A percentile compares a stretch with the other conserved stretches of the same genome.
Evolutionary conservation across 2,113 vertebrate genomes (phyloP).

Genomic region (Gadus macrocephalus): DNA sequence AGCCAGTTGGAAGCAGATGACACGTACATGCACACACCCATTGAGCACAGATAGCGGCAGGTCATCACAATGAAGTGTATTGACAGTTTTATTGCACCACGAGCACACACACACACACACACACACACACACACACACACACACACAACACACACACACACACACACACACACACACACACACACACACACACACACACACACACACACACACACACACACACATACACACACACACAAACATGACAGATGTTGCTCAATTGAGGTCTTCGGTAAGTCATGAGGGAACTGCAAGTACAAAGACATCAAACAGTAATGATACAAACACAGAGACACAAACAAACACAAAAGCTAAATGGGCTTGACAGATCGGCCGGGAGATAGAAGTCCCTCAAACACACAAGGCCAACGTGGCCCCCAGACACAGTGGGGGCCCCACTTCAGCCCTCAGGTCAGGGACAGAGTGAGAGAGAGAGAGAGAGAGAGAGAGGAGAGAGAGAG

Average conservation of each 20-base stretch:
- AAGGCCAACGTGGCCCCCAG: no score
- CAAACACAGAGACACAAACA: slow-evolving; percentile 19
- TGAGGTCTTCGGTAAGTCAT: neutral
- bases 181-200: no score
- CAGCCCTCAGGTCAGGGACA: no score
- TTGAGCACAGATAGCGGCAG: no score
- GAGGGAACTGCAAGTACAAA: neutral
- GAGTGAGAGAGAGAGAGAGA: no score
- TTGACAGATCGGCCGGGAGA: neutral
- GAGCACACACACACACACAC: neutral
- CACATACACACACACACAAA: neutral
- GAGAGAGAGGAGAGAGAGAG: no score
- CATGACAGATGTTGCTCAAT: neutral
- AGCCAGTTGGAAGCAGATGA: neutral
- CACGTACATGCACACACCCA: neutral
- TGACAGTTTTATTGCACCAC: no score
- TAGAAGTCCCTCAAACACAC: no score
- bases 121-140: neutral
- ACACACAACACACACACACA: neutral
- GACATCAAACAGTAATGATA: slow-evolving; percentile 17
- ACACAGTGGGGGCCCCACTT: no score
- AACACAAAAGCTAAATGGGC: neutral
- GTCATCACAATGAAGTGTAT: neutral
- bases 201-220: neutral
- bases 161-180: slow-evolving; percentile 3